These are phyloP conservation scores for Netelia fuscicornis DNA, from an alignment of 2,888 invertebrate genomes.

Conservation along the genomic window DNA sequence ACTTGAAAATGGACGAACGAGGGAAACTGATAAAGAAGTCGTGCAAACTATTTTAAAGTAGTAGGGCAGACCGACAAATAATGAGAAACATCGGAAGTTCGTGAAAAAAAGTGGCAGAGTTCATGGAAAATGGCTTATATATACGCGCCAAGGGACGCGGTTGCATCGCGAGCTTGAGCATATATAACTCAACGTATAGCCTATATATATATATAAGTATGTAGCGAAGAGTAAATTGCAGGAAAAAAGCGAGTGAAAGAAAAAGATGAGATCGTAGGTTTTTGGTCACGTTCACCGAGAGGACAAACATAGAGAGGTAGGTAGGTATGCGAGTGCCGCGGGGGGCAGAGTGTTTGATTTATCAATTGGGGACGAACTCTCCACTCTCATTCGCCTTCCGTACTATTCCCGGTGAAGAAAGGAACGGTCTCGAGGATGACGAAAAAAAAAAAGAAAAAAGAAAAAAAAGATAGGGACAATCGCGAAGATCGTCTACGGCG, in stretches of 20 bases:
- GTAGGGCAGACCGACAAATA: too few species aligned
- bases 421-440: not conserved
- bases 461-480: not conserved
- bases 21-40: too few species aligned
- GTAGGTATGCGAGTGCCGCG: constrained; percentile 37
- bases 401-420: not conserved
- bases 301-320: constrained; percentile 65
- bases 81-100: too few species aligned
- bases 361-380: constrained; percentile 67
- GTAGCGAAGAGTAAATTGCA: constrained; percentile 20
- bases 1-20: too few species aligned
- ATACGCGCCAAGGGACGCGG: too few species aligned
- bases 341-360: constrained; percentile 67
- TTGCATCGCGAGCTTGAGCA: too few species aligned
- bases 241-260: constrained; percentile 20
- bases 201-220: not conserved
- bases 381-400: constrained; percentile 34
- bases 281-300: constrained; percentile 68
- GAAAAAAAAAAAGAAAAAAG: constrained; percentile 34
- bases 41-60: too few species aligned
- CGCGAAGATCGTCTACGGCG: constrained; percentile 3
- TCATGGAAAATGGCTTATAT: too few species aligned
- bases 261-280: constrained; percentile 39
- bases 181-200: not conserved
- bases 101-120: too few species aligned